Base-by-base conservation (phyloP, 2,797 vertebrate species). In the Acanthurus tractus region DNA sequence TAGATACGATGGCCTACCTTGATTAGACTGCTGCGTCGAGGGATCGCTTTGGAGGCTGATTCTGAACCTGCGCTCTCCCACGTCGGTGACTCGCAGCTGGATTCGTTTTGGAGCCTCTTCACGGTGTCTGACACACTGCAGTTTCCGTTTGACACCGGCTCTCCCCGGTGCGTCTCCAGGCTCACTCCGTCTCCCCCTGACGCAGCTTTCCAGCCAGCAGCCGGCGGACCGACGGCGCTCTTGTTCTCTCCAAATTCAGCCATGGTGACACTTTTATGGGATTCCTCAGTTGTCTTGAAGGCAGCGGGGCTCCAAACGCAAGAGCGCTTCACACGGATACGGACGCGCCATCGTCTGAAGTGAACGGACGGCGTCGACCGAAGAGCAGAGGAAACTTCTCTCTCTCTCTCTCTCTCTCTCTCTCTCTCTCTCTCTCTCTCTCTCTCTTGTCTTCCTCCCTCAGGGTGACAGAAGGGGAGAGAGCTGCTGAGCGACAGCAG, bases 11-110 rank as follows among this genome's bases (percentile, higher is more conserved):
- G 87, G 79, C 83, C 83, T 91, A 94, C 97, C 97, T 98, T 98
- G 86, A 98, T 98, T 87, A 98, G 96, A 92, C 97, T 98, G 94
- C 97, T 98, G 92, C 97, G 95, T 82, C 96, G 96, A 53, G 97
- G 97, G 69, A 93, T 92, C 1, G 84, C 1, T 61, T 80, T 88
- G 18, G 63, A 66, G 17, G 82, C 85, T 3, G 88, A 65, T 6
- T 88, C 95, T 65, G 85, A 48, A 73, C 93, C 83, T 0, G 95
- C 88, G 91, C 91, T 95, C 25, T 94, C 94, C 70, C 94, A 93
- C 70, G 86, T 91, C 54, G 93, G 85, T 62, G 92, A 91, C 67
- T 92, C 93, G 71, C 66, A 82, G 71, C 79, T 53, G 84, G 86
- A 46, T 2, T 91, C 82, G 29, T 45, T 76, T 3, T 86, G 89